A percentile compares a stretch with the other conserved stretches of the same genome.
phyloP scores from a whole-genome alignment of 2,797 vertebrate genomes.

The Agapornis canus region DNA sequence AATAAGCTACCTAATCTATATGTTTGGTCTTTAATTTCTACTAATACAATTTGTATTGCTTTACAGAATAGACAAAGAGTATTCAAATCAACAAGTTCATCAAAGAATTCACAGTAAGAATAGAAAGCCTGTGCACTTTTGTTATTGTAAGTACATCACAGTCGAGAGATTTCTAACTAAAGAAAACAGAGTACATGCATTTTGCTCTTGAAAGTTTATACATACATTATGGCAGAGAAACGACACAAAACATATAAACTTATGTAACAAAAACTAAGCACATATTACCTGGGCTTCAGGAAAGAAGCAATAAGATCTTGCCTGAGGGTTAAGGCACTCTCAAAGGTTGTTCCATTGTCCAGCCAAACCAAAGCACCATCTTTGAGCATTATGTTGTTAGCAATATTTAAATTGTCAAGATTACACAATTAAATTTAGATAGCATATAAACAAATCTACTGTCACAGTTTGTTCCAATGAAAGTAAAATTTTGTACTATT shows the following conservation, averaged over 20 bases:
- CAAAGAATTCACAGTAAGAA: neutral
- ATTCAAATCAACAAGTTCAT: neutral
- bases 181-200: neutral
- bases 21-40: neutral
- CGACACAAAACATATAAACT: neutral
- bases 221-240: neutral
- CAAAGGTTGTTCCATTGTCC: neutral
- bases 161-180: neutral
- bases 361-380: neutral
- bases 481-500: neutral
- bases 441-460: neutral
- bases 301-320: neutral
- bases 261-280: neutral
- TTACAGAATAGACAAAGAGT: neutral
- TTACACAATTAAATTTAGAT: neutral
- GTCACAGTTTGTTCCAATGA: neutral
- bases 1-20: neutral
- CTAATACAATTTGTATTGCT: neutral
- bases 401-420: neutral
- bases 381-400: neutral
- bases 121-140: neutral
- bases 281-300: neutral
- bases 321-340: neutral
- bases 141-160: neutral
- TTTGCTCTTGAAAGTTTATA: neutral